phyloP scores from a whole-genome alignment of 2,113 vertebrate genomes.

The Mustelus asterias region DNA sequence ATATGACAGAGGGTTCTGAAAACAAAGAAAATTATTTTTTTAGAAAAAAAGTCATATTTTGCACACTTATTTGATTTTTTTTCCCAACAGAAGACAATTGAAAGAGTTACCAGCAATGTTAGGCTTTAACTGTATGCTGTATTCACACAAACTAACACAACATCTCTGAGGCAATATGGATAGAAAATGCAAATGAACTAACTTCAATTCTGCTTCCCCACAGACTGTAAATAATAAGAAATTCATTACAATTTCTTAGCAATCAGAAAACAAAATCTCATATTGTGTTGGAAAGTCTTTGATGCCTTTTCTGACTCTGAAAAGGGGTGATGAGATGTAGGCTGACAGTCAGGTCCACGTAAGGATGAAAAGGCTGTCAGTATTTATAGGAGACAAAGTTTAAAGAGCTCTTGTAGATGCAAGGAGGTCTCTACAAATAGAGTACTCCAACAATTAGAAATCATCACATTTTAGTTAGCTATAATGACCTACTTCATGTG shows the following conservation, averaged over 20 bases:
- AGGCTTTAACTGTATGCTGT: no score
- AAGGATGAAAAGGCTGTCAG: neutral
- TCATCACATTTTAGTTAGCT: neutral
- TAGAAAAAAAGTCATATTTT: no score
- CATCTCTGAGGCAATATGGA: neutral
- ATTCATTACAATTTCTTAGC: neutral
- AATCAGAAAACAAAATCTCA: neutral
- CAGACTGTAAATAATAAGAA: neutral
- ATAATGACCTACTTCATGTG: neutral
- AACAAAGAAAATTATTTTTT: no score
- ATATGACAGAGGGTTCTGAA: no score
- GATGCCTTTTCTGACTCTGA: neutral
- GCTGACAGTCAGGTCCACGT: neutral
- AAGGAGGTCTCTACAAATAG: no score
- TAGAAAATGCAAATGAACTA: neutral
- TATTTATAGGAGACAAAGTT: no score
- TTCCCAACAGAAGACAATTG: neutral
- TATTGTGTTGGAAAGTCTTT: neutral
- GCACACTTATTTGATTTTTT: no score
- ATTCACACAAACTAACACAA: no score
- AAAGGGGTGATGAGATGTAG: neutral
- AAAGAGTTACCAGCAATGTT: neutral
- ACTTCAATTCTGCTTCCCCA: neutral
- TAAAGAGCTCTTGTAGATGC: neutral
- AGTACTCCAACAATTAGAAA: neutral